Evolutionary conservation across 2,888 invertebrate genomes (phyloP), one percentile per base, ranked within the genome.

Genomic region (Drosophila meridiana): DNA sequence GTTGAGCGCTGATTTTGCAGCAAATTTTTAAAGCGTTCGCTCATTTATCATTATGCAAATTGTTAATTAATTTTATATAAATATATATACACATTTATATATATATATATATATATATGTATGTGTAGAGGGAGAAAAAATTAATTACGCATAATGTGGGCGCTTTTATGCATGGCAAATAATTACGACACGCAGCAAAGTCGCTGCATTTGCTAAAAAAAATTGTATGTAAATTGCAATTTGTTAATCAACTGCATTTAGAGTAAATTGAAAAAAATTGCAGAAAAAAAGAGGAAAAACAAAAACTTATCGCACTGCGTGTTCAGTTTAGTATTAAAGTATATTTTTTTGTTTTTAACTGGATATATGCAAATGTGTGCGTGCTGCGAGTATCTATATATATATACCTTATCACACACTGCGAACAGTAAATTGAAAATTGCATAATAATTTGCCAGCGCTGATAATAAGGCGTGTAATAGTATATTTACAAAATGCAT

Each of bases 181-280:
- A 76, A 79, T 71, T 73, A 66, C 47, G 53, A 43, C n/a, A 9
- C 5, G 36, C 58, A 63, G 61, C 69, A 66, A 61, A 69, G 60
- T 69, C 48, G 67, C 80, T 55, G 69, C 59, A 69, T 67, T 70
- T 40, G 60, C 64, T 47, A 56, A 68, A 78, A 78, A 69, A 66
- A 69, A 55, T 40, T 34, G 20, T 45, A 52, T 62, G 71, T 56
- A 81, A 87, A 87, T 87, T 82, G 78, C 69, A 76, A 42, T 78
- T 82, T 73, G 84, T 88, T 86, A 86, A 88, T 88, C 89, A 82
- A 86, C 78, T 82, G 78, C 59, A 74, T 78, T 83, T 82, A 58
- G 61, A 72, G 70, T 80, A 76, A 87, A 84, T 83, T 87, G 73
- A 76, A 73, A 80, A 68, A 34, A 26, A 9, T 20, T 20, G 20